A percentile compares a stretch with the other conserved stretches of the same genome.
Evolutionary conservation across 2,797 vertebrate species (phyloP).

Genomic region (Anguilla obscura): DNA sequence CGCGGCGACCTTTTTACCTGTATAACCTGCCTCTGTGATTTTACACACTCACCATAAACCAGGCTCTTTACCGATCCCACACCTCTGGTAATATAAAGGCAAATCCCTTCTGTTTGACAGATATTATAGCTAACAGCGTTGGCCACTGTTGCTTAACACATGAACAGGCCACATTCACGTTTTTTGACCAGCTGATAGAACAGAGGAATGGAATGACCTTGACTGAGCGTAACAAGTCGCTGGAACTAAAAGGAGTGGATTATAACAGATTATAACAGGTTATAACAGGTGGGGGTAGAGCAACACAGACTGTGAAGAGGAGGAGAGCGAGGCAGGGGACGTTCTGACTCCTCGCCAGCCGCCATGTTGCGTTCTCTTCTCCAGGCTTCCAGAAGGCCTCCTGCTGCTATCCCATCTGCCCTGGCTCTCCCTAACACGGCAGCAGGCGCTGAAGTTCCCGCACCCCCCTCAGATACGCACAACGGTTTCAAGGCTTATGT

Average conservation of each 20-base stretch:
- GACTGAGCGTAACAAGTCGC: background rate
- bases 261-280: background rate
- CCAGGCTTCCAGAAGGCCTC: slow-evolving; percentile 24
- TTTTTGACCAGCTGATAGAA: background rate
- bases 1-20: background rate
- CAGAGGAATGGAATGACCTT: background rate
- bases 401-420: slow-evolving; percentile 35
- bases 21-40: background rate
- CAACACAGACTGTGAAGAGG: slow-evolving; percentile 26
- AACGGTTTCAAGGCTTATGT: background rate
- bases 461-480: background rate
- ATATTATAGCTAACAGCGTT: background rate
- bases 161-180: background rate
- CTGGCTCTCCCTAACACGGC: slow-evolving; percentile 20
- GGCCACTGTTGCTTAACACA: too few relatives aligned
- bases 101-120: background rate
- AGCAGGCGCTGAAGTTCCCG: slow-evolving; percentile 2
- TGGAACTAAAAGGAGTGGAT: background rate
- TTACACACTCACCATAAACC: background rate
- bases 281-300: background rate
- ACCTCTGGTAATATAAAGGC: background rate
- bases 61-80: background rate
- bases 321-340: slow-evolving; percentile 4
- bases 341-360: background rate
- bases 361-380: slow-evolving; percentile 20